phyloP scores from a whole-genome alignment of 2,113 vertebrate species.

The pig (Sus scrofa) region T2T-Sscrofa CM000813.6:124721501-124722000 shows the following conservation, averaged over 20 bases:
- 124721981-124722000: background rate
- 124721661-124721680: constrained; percentile 7
- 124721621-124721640: background rate
- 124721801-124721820: background rate
- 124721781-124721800: background rate
- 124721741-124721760: background rate
- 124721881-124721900: background rate
- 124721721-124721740: background rate
- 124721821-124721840: background rate
- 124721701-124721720: background rate
- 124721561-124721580: no score
- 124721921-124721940: background rate
- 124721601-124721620: background rate
- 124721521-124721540: no score
- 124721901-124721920: background rate
- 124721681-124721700: constrained; percentile 26
- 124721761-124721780: background rate
- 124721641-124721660: background rate
- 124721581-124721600: no score
- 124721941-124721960: background rate
- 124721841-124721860: background rate
- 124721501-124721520: no score
- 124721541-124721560: no score
- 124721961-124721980: background rate
- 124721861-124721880: background rate